Base-by-base conservation (phyloP, 2,797 vertebrate genomes). In the Enteromius mattozi region DNA sequence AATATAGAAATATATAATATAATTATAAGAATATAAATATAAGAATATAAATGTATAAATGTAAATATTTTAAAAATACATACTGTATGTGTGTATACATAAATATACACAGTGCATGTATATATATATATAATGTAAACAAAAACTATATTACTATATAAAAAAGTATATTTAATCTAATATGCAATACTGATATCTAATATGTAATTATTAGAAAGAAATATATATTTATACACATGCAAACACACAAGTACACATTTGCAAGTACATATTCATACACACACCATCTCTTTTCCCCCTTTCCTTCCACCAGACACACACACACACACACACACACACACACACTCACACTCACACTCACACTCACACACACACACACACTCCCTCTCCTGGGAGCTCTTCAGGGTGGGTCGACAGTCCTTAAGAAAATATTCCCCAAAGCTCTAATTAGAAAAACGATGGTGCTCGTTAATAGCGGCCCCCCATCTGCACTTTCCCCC, bases 381-480 rank as follows among this genome's bases (percentile, higher is more conserved):
- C 70, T 66, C 40, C 72, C 81, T 79, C 87, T 85, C 80, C 84
- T 86, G 91, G 91, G 92, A 92, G 91, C 91, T 92, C 91, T 87
- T 86, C 90, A 92, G 91, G 93, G 92, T 95, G 92, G 91, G 91
- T 92, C 86, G 87, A 90, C 92, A 88, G 90, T 92, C 90, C 93
- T 93, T 93, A 94, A 94, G 91, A 95, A 94, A 95, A 95, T 94
- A 95, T 94, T 95, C 93, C 93, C 93, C 89, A 92, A 93, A 94
- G 94, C 93, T 93, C 94, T 94, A 95, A 95, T 95, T 95, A 95
- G 92, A 95, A 94, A 94, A 95, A 94, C 90, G 92, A 94, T 92
- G 92, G 91, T 83, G 92, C 92, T 95, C 84, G 88, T 94, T 95
- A 95, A 95, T 94, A 93, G 91, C 80, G 71, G 70, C 33, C 80